Percentiles rank a stretch among this genome's conserved stretches.
phyloP scores from a whole-genome alignment of 1,140 invertebrate species.

The Anagrus nilaparvatae region DNA sequence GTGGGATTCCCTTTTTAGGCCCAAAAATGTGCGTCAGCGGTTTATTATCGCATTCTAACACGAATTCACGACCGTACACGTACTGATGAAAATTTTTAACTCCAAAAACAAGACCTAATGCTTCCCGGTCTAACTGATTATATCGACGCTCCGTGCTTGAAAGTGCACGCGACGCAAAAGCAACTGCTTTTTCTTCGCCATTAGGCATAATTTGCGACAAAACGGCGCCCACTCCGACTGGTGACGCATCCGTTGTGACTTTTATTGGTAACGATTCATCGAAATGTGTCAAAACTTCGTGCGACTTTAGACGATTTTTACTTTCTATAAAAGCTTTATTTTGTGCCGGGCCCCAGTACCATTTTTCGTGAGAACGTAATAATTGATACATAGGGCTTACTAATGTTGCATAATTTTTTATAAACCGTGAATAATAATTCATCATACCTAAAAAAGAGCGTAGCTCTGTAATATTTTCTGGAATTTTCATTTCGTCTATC shows the following conservation, averaged over 20 bases:
- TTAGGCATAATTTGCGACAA: slow-evolving; percentile 26
- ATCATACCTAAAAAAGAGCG: slow-evolving; percentile 12
- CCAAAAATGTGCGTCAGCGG: slow-evolving; percentile 18
- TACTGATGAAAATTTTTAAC: slow-evolving; percentile 22
- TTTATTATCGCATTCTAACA: slow-evolving; percentile 36
- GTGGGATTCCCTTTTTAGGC: slow-evolving; percentile 12
- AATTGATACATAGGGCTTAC: too few species aligned
- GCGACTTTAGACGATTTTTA: slow-evolving; percentile 17
- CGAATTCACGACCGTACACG: slow-evolving; percentile 41
- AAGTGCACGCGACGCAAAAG: slow-evolving; percentile 1
- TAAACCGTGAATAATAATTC: too few species aligned
- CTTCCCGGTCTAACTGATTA: slow-evolving; percentile 2
- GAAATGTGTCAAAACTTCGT: slow-evolving; percentile 19
- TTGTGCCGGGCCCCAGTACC: slow-evolving; percentile 6
- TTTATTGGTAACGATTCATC: slow-evolving; percentile 16
- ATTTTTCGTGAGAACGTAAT: background rate
- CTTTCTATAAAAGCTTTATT: slow-evolving; percentile 11
- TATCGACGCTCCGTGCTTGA: background rate
- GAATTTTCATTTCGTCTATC: slow-evolving; percentile 18
- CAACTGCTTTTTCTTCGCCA: background rate
- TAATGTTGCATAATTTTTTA: too few species aligned
- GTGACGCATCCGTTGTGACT: slow-evolving; percentile 16
- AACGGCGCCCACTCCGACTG: slow-evolving; percentile 16
- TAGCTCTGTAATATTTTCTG: slow-evolving; percentile 17
- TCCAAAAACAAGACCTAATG: background rate